phyloP scores from a whole-genome alignment of 1,140 invertebrate species.

The Octopus bimaculoides region DNA sequence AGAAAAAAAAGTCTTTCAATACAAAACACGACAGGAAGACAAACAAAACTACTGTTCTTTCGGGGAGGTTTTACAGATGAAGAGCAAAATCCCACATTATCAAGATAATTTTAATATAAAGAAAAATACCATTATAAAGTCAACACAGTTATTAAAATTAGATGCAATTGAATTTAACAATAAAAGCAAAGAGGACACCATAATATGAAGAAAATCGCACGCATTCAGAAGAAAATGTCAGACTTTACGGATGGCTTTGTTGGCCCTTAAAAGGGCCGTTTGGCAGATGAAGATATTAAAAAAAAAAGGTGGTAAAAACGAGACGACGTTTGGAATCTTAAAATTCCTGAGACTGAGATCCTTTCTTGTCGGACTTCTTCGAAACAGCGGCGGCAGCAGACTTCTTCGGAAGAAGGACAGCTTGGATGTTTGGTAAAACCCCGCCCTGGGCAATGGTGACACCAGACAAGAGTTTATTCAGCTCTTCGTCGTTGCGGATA shows the following conservation, averaged over 20 bases:
- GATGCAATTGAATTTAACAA: too few species aligned
- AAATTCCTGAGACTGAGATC: constrained; percentile 46
- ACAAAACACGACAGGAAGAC: too few species aligned
- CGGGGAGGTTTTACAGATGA: too few species aligned
- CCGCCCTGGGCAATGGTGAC: constrained; percentile 48
- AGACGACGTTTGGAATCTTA: constrained; percentile 15
- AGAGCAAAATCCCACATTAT: too few species aligned
- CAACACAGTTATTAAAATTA: too few species aligned
- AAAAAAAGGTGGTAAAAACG: not conserved
- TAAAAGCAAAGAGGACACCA: too few species aligned
- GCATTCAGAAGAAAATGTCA: too few species aligned
- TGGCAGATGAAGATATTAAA: not conserved
- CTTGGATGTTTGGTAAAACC: constrained; percentile 49
- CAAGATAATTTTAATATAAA: too few species aligned
- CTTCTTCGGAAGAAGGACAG: constrained; percentile 49
- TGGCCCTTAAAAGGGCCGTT: constrained; percentile 31
- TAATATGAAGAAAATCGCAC: too few species aligned
- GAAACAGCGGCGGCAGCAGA: constrained; percentile 20
- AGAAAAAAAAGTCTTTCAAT: too few species aligned
- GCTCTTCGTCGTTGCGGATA: constrained; percentile 48
- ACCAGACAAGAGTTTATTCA: constrained; percentile 41
- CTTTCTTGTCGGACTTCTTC: constrained; percentile 30
- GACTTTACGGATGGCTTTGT: not conserved
- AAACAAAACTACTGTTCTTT: too few species aligned
- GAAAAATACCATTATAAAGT: too few species aligned